phyloP scores from a whole-genome alignment of 1,140 invertebrate species.

The Leptoteleia sp. region DNA sequence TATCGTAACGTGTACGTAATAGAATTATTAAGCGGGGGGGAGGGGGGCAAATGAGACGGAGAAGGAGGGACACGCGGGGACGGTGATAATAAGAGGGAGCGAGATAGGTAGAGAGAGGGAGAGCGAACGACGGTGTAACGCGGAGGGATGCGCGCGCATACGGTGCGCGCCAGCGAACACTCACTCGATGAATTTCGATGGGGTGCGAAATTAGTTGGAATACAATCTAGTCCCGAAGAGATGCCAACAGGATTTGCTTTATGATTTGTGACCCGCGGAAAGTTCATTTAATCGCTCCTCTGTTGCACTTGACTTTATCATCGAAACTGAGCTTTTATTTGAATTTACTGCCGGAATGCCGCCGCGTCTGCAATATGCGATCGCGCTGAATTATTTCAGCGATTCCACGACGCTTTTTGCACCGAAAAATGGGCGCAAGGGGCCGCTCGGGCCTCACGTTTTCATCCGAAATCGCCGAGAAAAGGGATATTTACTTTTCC shows the following conservation, averaged over 20 bases:
- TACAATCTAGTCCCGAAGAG: slow-evolving; percentile 58
- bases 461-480: background rate
- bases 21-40: no score
- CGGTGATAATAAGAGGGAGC: no score
- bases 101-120: slow-evolving; percentile 40
- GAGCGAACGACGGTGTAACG: slow-evolving; percentile 49
- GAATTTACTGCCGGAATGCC: slow-evolving; percentile 37
- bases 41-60: no score
- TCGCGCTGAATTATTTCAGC: slow-evolving; percentile 40
- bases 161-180: slow-evolving; percentile 34
- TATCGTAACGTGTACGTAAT: no score
- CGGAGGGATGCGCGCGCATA: slow-evolving; percentile 49
- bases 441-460: background rate
- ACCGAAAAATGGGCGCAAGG: background rate
- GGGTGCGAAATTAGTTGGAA: slow-evolving; percentile 64
- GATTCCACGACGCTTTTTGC: slow-evolving; percentile 14
- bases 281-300: slow-evolving; percentile 58
- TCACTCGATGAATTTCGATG: slow-evolving; percentile 65
- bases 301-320: slow-evolving; percentile 59
- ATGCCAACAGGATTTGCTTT: slow-evolving; percentile 49
- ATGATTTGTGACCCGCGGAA: slow-evolving; percentile 63
- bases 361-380: slow-evolving; percentile 29
- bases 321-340: slow-evolving; percentile 49
- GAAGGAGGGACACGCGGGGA: no score
- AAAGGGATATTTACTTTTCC: background rate